Conservation (phyloP, 2,888 invertebrate genomes). For the Anorthoa munda region DNA sequence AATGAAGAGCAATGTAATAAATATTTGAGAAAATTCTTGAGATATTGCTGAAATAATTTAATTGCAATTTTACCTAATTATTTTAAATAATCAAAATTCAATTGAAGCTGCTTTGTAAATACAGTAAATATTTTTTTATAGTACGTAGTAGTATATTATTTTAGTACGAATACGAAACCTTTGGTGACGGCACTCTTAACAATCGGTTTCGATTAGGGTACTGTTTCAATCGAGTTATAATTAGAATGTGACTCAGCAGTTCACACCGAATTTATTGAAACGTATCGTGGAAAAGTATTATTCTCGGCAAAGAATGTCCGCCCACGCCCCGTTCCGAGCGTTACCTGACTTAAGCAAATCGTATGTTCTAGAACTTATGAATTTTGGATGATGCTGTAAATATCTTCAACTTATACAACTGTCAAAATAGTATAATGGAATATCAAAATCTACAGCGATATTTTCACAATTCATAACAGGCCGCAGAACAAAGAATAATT, state of each 20-base stretch:
- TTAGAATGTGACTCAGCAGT: constrained; percentile 87
- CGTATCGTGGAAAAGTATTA: constrained; percentile 83
- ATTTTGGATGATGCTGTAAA: not conserved
- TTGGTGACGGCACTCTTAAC: constrained; percentile 31
- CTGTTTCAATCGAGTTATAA: constrained; percentile 82
- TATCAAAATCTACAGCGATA: not conserved
- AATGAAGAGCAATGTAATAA: constrained; percentile 41
- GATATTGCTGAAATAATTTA: constrained; percentile 12
- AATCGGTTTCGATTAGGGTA: constrained; percentile 79
- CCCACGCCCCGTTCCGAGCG: constrained; percentile 72
- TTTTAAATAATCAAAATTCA: not conserved
- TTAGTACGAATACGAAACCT: not conserved
- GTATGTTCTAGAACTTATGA: constrained; percentile 67
- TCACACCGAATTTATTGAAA: constrained; percentile 83
- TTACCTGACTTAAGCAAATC: constrained; percentile 66
- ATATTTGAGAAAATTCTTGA: constrained; percentile 25
- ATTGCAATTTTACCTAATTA: not conserved
- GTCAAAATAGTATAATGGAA: not conserved
- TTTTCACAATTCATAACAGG: not conserved
- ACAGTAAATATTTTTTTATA: not conserved
- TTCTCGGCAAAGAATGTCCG: constrained; percentile 84
- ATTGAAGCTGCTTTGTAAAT: not conserved
- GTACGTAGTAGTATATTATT: no score
- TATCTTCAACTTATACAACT: not conserved
- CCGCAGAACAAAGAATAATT: not conserved